Conservation (phyloP, 2,113 vertebrate species). For the Anhinga anhinga region DNA sequence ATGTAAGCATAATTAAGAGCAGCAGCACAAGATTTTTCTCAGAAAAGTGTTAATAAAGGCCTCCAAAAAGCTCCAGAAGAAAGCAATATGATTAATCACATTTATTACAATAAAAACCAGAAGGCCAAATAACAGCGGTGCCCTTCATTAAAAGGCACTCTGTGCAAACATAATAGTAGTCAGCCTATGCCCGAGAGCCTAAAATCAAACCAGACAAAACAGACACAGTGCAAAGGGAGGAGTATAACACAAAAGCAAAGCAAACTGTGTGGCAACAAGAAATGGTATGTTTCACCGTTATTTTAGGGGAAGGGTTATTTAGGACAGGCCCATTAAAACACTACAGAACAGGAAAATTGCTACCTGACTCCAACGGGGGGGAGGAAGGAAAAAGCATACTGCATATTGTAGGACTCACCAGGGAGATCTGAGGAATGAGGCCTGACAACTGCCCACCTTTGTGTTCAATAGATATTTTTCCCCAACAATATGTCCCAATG, state of each 20-base stretch:
- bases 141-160: not conserved
- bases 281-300: not conserved
- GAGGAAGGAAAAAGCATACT: not conserved
- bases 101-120: not conserved
- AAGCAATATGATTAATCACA: not conserved
- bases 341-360: not conserved
- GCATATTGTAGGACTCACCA: not conserved
- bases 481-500: not conserved
- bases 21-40: conserved; percentile 36
- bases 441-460: not conserved
- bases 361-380: not conserved
- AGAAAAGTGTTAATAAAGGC: conserved; percentile 1
- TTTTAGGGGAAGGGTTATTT: not conserved
- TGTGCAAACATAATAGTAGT: not conserved
- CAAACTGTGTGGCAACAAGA: not conserved
- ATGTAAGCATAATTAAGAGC: conserved; percentile 28
- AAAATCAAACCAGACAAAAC: not conserved
- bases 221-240: not conserved
- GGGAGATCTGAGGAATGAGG: not conserved
- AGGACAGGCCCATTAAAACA: not conserved
- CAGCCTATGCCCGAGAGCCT: not conserved
- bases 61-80: conserved; percentile 34
- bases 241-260: not conserved
- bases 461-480: not conserved
- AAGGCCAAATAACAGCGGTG: not conserved